Conservation (phyloP, 2,797 vertebrate genomes). For the Crypturellus tataupa region DNA sequence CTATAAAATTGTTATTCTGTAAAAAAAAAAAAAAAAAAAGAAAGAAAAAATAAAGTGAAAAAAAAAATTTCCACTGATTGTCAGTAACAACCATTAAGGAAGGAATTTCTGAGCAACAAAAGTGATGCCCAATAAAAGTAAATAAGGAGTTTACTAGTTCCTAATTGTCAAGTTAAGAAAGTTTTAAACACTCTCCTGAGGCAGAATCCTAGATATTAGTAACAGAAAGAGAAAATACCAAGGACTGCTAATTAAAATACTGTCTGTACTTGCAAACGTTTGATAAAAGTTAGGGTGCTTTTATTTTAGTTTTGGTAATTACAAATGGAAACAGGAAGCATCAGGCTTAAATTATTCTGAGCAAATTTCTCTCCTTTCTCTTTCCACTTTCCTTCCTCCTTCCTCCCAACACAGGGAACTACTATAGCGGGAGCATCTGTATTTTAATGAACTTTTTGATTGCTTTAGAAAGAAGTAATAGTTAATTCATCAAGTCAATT, state of each 20-base stretch:
- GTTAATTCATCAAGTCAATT: neutral
- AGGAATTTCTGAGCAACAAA: neutral
- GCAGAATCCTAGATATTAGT: neutral
- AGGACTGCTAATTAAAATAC: neutral
- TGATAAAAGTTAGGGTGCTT: neutral
- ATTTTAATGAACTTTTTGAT: neutral
- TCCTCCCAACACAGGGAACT: neutral
- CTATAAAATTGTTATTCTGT: neutral
- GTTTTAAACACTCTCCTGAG: neutral
- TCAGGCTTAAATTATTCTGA: neutral
- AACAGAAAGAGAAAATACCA: neutral
- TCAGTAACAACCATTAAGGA: neutral
- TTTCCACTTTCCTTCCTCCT: neutral
- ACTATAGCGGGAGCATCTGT: neutral
- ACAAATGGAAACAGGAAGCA: neutral
- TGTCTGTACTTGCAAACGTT: neutral
- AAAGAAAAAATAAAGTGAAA: neutral
- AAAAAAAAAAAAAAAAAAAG: neutral
- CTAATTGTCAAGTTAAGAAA: neutral
- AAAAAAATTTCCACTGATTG: neutral
- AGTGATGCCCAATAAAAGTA: neutral
- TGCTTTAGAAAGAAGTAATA: neutral
- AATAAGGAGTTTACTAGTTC: neutral
- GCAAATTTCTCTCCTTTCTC: neutral
- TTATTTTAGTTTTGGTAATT: constrained; percentile 5